Conservation (phyloP, 2,113 vertebrate genomes). For the Puffinus mauretanicus region DNA sequence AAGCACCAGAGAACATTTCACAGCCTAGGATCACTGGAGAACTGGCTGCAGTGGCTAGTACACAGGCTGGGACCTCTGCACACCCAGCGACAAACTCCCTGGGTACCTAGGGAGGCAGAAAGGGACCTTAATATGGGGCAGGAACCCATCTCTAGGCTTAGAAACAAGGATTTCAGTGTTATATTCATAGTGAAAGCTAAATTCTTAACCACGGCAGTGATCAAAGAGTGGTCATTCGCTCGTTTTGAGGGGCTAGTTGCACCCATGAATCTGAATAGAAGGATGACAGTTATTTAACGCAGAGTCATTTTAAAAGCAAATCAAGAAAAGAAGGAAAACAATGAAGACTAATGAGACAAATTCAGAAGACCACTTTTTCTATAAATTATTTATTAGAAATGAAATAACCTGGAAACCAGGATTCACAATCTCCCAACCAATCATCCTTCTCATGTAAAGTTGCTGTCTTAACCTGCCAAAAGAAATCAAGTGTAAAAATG, state of each 20-base stretch:
- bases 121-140: neutral
- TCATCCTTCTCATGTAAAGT: constrained; percentile 51
- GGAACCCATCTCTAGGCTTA: neutral
- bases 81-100: neutral
- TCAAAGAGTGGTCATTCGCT: neutral
- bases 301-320: constrained; percentile 13
- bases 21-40: neutral
- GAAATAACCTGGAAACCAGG: constrained; percentile 58
- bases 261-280: neutral
- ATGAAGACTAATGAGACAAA: constrained; percentile 38
- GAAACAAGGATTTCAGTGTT: neutral
- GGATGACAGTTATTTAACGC: neutral
- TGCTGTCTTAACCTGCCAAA: constrained; percentile 58
- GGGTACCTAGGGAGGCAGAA: neutral
- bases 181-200: neutral
- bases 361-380: constrained; percentile 35
- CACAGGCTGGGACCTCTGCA: neutral
- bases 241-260: neutral
- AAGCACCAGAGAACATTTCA: neutral
- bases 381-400: constrained; percentile 56
- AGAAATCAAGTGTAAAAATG: constrained; percentile 61
- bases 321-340: neutral
- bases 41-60: neutral
- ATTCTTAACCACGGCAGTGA: neutral
- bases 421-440: constrained; percentile 49